phyloP scores from a whole-genome alignment of 2,797 vertebrate genomes.

The Cryptoprocta ferox region DNA sequence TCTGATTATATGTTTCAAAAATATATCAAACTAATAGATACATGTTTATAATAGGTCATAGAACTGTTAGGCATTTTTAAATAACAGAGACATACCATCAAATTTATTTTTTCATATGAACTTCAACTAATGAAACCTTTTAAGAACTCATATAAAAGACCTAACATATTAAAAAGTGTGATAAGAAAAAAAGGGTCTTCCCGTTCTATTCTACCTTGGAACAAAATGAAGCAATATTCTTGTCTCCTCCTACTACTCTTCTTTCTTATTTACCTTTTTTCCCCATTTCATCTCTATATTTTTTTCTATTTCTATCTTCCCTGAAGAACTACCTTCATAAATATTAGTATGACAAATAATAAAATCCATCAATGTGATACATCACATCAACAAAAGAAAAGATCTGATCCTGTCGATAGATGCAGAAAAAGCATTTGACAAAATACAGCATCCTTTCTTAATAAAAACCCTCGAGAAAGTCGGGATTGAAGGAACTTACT shows the following conservation, averaged over 20 bases:
- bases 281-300: not conserved
- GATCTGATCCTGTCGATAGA: too few species aligned
- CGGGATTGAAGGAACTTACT: too few species aligned
- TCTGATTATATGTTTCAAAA: conserved; percentile 53
- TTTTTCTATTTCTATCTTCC: not conserved
- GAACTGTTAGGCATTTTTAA: not conserved
- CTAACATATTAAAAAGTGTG: not conserved
- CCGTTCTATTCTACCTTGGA: not conserved
- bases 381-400: too few species aligned
- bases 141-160: not conserved
- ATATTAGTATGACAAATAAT: not conserved
- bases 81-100: not conserved
- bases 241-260: not conserved
- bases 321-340: not conserved
- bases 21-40: conserved; percentile 22
- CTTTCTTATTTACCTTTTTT: not conserved
- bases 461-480: too few species aligned
- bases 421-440: too few species aligned
- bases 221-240: not conserved
- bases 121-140: conserved; percentile 22
- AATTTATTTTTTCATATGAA: conserved; percentile 25
- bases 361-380: too few species aligned
- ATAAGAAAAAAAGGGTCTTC: not conserved
- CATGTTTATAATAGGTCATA: conserved; percentile 19
- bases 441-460: too few species aligned